Percentiles rank a stretch among this genome's conserved stretches.
Evolutionary conservation across 2,888 invertebrate genomes (phyloP).

Genomic region (Hermodice carunculata): DNA sequence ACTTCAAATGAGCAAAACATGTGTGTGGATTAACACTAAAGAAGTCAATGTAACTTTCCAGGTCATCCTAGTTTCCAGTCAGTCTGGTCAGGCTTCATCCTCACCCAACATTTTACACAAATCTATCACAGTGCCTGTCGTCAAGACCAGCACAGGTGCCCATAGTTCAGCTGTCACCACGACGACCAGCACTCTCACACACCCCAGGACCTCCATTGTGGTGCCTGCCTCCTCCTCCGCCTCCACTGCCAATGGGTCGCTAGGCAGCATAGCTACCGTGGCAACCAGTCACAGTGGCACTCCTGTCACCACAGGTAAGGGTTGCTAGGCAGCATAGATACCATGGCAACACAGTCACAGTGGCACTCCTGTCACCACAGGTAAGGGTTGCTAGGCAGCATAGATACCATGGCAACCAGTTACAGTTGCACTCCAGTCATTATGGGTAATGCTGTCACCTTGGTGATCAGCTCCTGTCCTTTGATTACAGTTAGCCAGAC

Average conservation of each 20-base stretch:
- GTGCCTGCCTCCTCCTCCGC: constrained; percentile 39
- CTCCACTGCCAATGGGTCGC: constrained; percentile 34
- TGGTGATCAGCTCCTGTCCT: too few relatives aligned
- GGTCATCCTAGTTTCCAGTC: constrained; percentile 64
- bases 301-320: neutral
- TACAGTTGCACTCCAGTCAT: too few relatives aligned
- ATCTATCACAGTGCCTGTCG: constrained; percentile 24
- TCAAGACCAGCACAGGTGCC: constrained; percentile 49
- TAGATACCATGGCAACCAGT: too few relatives aligned
- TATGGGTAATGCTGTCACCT: too few relatives aligned
- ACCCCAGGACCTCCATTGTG: constrained; percentile 41
- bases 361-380: too few relatives aligned
- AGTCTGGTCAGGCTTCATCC: constrained; percentile 45
- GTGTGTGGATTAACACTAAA: too few relatives aligned
- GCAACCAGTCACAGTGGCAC: constrained; percentile 32
- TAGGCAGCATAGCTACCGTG: constrained; percentile 52
- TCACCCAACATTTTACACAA: constrained; percentile 11
- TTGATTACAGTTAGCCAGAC: too few relatives aligned
- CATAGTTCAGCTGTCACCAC: constrained; percentile 27
- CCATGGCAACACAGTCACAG: too few relatives aligned
- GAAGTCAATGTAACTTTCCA: too few relatives aligned
- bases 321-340: too few relatives aligned
- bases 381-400: too few relatives aligned
- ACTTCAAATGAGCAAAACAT: too few relatives aligned
- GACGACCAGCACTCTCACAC: constrained; percentile 29